Conservation (phyloP, 1,140 invertebrate genomes). For the Grapholita molesta region DNA sequence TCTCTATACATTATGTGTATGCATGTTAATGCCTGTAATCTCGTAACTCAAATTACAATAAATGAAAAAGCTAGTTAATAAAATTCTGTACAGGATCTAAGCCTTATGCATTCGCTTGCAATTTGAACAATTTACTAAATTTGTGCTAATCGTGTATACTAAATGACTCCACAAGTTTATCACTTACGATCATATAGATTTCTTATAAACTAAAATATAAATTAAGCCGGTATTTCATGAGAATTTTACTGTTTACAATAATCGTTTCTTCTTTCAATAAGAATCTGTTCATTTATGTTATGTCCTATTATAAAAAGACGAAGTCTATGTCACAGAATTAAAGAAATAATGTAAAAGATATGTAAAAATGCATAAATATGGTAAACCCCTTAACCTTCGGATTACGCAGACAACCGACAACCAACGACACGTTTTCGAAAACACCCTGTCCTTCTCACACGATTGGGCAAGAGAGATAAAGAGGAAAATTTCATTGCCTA, state of each 20-base stretch:
- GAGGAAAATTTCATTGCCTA: too few species aligned
- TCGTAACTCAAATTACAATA: neutral
- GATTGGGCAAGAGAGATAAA: too few species aligned
- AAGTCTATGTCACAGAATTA: too few species aligned
- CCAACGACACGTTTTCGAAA: too few species aligned
- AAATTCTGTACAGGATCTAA: neutral
- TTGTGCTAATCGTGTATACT: conserved; percentile 6
- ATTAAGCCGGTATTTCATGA: conserved; percentile 11
- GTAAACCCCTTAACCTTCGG: too few species aligned
- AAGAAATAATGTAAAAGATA: too few species aligned
- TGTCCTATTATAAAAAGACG: neutral
- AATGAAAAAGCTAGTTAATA: neutral
- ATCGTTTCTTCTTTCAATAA: neutral
- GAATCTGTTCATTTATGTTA: neutral
- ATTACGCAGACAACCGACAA: too few species aligned
- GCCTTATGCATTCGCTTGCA: neutral
- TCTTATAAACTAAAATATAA: conserved; percentile 14
- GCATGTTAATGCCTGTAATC: too few species aligned
- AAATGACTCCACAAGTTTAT: neutral
- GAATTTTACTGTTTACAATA: neutral
- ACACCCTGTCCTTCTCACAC: too few species aligned
- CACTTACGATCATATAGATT: neutral
- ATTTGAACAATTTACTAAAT: neutral
- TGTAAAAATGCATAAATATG: too few species aligned
- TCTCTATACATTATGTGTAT: too few species aligned